Base-by-base conservation (phyloP, 2,113 vertebrate genomes). In the Neotragus moschatus region DNA sequence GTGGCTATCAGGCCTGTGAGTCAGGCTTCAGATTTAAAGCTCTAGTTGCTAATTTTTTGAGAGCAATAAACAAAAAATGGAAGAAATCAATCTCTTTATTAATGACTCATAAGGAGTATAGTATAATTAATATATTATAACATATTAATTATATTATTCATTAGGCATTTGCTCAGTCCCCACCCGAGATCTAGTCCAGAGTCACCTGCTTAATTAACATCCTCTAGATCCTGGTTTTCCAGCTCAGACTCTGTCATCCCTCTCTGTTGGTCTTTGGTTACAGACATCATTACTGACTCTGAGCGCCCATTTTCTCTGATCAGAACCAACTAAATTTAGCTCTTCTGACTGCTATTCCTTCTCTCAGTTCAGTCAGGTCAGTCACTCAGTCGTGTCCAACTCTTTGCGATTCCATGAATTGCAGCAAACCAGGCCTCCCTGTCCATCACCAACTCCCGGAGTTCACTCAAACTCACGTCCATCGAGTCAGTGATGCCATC, bases 141-240 rank as follows among this genome's bases (percentile, higher is more conserved):
- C 66, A 23, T 73, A 39, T 70, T 39, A 39, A 73, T 73, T 73
- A 73, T 39, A 39, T 23, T 70, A 21, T 5, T 73, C 10, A 0
- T 93, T 97, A 36, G 49, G 80, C 88, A 94, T 96, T 97, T 93
- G 0, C 89, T 86, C 80, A 81, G 10, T 92, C 97, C 97, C 87
- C 97, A 36, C 87, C 53, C 0, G 2, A 98, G 98, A 96, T 80
- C 39, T 84, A 94, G 96, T 98, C 96, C 96, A 98, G 93, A 97
- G 97, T 97, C 95, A 98, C 97, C 95, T 97, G 96, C 96, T 98
- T 97, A 98, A 96, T 98, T 97, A 98, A 96, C 96, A 96, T 98
- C 98, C 97, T 97, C 97, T 95, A 95, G 97, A 93, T 84, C 88
- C 93, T 97, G 90, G 92, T 97, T 97, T 98, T 97, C 96, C 97